Conservation (phyloP, 1,140 invertebrate species). For the Paraescarpia echinospica region DNA sequence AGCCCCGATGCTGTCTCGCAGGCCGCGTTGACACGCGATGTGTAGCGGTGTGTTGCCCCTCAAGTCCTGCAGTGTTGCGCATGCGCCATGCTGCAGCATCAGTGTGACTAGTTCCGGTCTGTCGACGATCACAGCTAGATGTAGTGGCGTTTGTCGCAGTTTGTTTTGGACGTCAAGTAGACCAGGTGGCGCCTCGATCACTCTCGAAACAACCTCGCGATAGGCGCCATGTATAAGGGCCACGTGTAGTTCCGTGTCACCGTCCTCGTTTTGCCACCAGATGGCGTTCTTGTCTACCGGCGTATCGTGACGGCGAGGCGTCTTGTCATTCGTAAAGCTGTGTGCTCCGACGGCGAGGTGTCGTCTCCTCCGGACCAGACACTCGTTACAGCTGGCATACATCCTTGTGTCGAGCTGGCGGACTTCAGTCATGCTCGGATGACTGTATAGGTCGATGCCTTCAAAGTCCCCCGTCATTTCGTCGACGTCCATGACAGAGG, state of each 20-base stretch:
- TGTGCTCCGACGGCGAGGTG: not conserved
- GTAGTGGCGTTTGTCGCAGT: slow-evolving; percentile 10
- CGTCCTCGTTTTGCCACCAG: slow-evolving; percentile 2
- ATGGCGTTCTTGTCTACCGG: not conserved
- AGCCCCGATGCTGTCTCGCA: not conserved
- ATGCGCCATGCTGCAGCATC: not conserved
- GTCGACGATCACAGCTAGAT: not conserved
- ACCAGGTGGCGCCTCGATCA: not conserved
- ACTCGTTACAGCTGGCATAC: not conserved
- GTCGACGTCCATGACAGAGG: not conserved
- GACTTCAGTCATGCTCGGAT: not conserved
- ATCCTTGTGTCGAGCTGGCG: not conserved
- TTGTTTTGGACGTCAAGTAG: slow-evolving; percentile 14
- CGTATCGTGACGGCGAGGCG: not conserved
- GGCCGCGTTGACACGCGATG: not conserved
- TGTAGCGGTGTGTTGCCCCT: not conserved
- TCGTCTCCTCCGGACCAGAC: not conserved
- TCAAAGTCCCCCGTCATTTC: not conserved
- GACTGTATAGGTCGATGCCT: not conserved
- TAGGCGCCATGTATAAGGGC: not conserved
- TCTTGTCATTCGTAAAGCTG: not conserved
- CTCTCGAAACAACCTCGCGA: not conserved
- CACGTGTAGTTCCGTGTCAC: not conserved
- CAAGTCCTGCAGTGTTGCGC: slow-evolving; percentile 1
- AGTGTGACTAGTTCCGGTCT: not conserved